phyloP scores from a whole-genome alignment of 2,888 invertebrate genomes.

The Campoplex nolae region DNA sequence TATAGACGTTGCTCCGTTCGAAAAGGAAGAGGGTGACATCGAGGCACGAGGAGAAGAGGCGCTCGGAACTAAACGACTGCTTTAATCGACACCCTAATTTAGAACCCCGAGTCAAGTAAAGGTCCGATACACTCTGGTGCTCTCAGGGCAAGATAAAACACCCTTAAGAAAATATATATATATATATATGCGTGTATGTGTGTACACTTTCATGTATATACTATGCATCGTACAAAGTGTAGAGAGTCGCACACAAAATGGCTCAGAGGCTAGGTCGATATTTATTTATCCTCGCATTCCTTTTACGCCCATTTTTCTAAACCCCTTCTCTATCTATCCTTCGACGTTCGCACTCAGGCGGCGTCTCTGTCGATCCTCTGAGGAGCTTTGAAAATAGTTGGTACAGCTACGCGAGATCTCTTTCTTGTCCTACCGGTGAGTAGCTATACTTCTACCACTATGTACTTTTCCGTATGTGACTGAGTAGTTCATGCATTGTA shows the following conservation, averaged over 20 bases:
- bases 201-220: not conserved
- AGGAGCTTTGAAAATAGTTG: conserved; percentile 62
- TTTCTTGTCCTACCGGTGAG: conserved; percentile 41
- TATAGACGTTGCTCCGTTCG: conserved; percentile 10
- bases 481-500: not conserved
- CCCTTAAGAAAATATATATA: conserved; percentile 15
- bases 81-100: conserved; percentile 73
- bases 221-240: conserved; percentile 1
- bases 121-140: conserved; percentile 63
- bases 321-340: conserved; percentile 3
- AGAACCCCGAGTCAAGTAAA: conserved; percentile 58
- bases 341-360: conserved; percentile 38
- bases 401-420: conserved; percentile 52
- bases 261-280: conserved; percentile 60
- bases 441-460: conserved; percentile 32
- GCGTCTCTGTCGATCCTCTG: conserved; percentile 56
- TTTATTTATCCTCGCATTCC: conserved; percentile 65
- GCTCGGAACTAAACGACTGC: conserved; percentile 67
- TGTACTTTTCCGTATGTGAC: conserved; percentile 16
- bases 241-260: conserved; percentile 38
- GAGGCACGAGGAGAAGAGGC: conserved; percentile 24
- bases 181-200: no score
- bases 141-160: conserved; percentile 59
- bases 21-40: conserved; percentile 47
- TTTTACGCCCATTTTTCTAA: conserved; percentile 40